phyloP scores from a whole-genome alignment of 2,888 invertebrate genomes.

The Candidula unifasciata region DNA sequence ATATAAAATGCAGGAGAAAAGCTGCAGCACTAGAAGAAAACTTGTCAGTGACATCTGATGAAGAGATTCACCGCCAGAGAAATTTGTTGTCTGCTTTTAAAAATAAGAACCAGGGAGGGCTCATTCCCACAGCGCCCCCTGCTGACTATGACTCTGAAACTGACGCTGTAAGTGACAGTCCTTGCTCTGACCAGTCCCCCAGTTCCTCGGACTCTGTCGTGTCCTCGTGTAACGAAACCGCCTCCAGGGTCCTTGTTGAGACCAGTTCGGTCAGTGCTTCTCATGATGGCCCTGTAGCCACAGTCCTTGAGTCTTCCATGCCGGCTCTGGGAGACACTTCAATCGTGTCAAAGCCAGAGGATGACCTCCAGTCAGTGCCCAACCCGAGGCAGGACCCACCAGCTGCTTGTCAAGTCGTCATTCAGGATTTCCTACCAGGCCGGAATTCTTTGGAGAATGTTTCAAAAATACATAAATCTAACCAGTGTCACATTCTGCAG shows the following conservation, averaged over 20 bases:
- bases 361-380: too few species aligned
- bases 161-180: neutral
- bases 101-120: neutral
- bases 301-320: neutral
- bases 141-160: conserved; percentile 21
- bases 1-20: neutral
- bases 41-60: neutral
- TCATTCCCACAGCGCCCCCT: conserved; percentile 21
- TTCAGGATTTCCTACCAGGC: neutral
- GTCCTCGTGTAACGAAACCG: neutral
- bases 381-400: neutral
- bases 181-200: neutral
- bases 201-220: too few species aligned
- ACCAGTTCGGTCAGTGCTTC: neutral
- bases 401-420: neutral
- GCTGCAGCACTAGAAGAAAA: neutral
- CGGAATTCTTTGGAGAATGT: neutral
- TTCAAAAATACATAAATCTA: neutral
- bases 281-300: neutral
- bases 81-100: neutral
- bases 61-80: neutral
- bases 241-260: neutral
- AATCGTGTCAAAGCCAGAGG: neutral
- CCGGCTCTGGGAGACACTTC: neutral
- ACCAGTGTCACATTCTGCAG: neutral